Evolutionary conservation across 2,888 invertebrate genomes (phyloP), one percentile per base, ranked within the genome.

Genomic region (Drosophila kanekoi): DNA sequence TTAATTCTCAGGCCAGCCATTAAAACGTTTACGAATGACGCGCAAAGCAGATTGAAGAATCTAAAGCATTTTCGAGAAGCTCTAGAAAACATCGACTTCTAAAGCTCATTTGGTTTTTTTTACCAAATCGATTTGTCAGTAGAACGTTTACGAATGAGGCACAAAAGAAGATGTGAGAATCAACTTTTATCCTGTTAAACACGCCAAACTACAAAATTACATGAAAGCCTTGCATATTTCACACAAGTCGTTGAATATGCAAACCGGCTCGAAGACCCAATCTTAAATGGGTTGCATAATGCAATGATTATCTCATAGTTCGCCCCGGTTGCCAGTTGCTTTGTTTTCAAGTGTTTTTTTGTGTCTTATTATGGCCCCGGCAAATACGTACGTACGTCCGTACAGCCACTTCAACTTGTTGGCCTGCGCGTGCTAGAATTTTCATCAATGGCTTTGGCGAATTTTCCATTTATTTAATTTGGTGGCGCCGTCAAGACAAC

Each of bases 391-490:
- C 52, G 35, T 14, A 2, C 8, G 6, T 8, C 28, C n/a, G n/a
- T n/a, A n/a, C n/a, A n/a, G n/a, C n/a, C 28, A 28, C 28, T 8
- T 8, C 9, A 38, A 14, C 20, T 66, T 53, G 53, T 65, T 65
- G 52, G 23, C 41, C 20, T 41, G 68, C 68, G 69, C 86, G 67
- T 85, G 83, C 41, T 72, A 72, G 87, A 86, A 83, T 88, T 83
- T 78, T 86, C 81, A 83, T 83, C 47, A 68, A 79, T 60, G 69
- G 53, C 75, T 77, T 74, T 82, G 62, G 70, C 69, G 64, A 79
- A 74, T 87, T 85, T 85, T 87, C 71, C 77, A 72, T 76, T 82
- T 73, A 78, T 73, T 88, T 77, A 74, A 87, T 85, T 87, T 81
- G 70, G 37, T 47, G 28, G 37, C 72, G 54, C 28, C 58, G 53